These are phyloP conservation scores for Watsonalla binaria DNA, from an alignment of 2,888 invertebrate species.

Conservation along the genomic window DNA sequence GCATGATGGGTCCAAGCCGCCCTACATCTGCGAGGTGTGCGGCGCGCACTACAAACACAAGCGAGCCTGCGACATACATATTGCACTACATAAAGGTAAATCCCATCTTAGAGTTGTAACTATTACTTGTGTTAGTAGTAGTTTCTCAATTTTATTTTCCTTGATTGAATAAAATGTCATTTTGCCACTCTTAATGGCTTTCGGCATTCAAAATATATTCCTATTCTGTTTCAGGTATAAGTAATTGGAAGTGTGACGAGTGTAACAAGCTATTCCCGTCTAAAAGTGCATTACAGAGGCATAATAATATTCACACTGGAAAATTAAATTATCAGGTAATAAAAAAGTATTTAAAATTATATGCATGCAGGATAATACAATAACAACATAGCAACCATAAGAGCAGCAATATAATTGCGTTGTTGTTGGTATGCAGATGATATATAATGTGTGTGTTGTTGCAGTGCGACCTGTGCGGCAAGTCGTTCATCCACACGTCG, in stretches of 20 bases:
- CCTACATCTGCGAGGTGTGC: slow-evolving; percentile 77
- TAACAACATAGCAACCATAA: too few relatives aligned
- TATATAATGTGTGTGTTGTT: slow-evolving; percentile 9
- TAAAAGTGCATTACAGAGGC: slow-evolving; percentile 79
- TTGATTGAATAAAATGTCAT: too few relatives aligned
- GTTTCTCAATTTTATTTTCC: too few relatives aligned
- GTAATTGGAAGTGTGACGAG: slow-evolving; percentile 79
- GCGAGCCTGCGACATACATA: slow-evolving; percentile 79
- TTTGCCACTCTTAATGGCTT: too few relatives aligned
- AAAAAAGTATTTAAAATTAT: not conserved
- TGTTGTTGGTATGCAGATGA: not conserved
- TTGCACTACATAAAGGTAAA: slow-evolving; percentile 75
- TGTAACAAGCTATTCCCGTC: slow-evolving; percentile 81
- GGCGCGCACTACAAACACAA: slow-evolving; percentile 81
- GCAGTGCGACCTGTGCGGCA: slow-evolving; percentile 81
- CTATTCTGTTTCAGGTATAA: slow-evolving; percentile 59
- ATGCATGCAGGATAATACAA: too few relatives aligned
- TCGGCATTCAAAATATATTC: not conserved
- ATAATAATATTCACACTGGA: slow-evolving; percentile 80
- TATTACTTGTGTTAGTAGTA: too few relatives aligned
- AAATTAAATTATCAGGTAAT: slow-evolving; percentile 77
- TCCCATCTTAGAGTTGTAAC: too few relatives aligned
- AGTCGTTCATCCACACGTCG: slow-evolving; percentile 83
- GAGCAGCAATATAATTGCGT: too few relatives aligned
- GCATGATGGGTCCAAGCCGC: slow-evolving; percentile 68